Evolutionary conservation across 2,888 invertebrate species (phyloP).

Genomic region (Laothoe populi): DNA sequence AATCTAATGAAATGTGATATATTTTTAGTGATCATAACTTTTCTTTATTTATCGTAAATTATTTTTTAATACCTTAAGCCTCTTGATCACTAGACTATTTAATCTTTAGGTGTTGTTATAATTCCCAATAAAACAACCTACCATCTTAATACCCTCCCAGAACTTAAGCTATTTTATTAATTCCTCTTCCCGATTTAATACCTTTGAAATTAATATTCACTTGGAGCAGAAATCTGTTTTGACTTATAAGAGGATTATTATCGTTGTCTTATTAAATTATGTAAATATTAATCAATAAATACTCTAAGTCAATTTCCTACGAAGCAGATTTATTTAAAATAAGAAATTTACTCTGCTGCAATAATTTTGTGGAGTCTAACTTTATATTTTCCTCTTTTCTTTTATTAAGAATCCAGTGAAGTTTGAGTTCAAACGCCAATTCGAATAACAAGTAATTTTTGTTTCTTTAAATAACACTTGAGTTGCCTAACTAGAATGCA

Average conservation of each 20-base stretch:
- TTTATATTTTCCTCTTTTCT: background rate
- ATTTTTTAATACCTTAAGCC: background rate
- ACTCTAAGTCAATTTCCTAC: conserved; percentile 6
- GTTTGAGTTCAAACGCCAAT: too few relatives aligned
- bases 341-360: background rate
- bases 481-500: too few relatives aligned
- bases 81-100: background rate
- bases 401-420: too few relatives aligned
- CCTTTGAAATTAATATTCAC: conserved; percentile 18
- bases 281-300: too few relatives aligned
- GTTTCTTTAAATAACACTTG: too few relatives aligned
- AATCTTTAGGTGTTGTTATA: background rate
- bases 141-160: background rate
- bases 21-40: too few relatives aligned
- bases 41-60: background rate
- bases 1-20: too few relatives aligned
- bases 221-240: conserved; percentile 9
- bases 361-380: background rate
- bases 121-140: background rate
- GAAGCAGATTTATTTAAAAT: conserved; percentile 29
- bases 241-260: conserved; percentile 20
- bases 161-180: conserved; percentile 16
- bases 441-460: too few relatives aligned
- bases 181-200: conserved; percentile 10
- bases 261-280: conserved; percentile 18